Conservation (phyloP, 2,797 vertebrate genomes). For the Mormyrus hasselquistii region DNA sequence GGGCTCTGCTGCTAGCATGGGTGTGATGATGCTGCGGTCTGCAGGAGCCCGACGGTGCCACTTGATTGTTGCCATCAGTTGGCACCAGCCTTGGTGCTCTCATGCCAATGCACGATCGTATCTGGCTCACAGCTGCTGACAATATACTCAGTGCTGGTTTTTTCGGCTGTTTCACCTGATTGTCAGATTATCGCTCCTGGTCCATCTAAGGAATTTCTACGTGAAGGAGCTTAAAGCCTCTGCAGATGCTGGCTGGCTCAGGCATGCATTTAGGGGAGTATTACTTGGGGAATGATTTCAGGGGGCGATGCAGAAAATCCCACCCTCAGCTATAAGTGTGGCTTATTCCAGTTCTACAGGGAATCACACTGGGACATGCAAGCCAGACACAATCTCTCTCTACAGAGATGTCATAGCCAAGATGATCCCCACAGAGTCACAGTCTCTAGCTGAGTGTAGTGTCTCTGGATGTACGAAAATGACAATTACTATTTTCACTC, state of each 20-base stretch:
- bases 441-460: not conserved
- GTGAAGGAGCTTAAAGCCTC: not conserved
- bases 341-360: not conserved
- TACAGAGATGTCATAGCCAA: not conserved
- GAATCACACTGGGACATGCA: not conserved
- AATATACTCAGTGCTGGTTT: not conserved
- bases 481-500: not conserved
- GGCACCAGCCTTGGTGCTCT: not conserved
- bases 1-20: not conserved
- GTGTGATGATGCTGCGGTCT: not conserved
- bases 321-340: not conserved
- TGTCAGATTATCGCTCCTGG: not conserved
- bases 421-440: not conserved
- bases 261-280: not conserved
- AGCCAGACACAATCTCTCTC: not conserved
- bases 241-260: not conserved
- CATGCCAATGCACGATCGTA: not conserved
- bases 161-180: not conserved
- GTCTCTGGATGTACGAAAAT: not conserved
- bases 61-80: not conserved
- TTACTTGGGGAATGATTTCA: not conserved
- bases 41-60: not conserved
- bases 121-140: not conserved
- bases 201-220: conserved; percentile 26
- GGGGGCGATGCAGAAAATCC: not conserved